Base-by-base conservation (phyloP, 2,113 vertebrate species). In the Ranitomeya imitator region DNA sequence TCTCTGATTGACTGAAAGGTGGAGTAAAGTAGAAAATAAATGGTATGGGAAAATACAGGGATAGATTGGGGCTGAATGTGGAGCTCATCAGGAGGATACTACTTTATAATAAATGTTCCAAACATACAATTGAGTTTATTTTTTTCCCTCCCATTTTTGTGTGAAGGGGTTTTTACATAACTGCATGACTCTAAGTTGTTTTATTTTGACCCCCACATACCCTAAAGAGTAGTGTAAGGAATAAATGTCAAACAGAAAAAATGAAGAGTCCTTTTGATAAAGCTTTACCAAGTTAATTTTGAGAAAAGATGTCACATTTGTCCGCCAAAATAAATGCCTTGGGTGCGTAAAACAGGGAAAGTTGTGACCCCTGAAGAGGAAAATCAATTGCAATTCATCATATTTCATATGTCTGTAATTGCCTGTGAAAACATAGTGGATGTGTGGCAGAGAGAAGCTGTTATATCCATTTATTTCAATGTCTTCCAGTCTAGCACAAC, bases 371-470 rank as follows among this genome's bases (percentile, higher is more conserved):
- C 92, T 92, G 69, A 54, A 90, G 92, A 84, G 93, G 86, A 95
- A 96, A 96, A 97, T 96, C 96, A 95, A 97, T 96, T 90, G 91
- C 92, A 92, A 95, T 96, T 97, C 97, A 96, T 97, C 97, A 96
- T 97, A 96, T 97, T 96, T 97, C 96, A 96, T 95, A 93, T 92
- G 94, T 92, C 95, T 93, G 85, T 96, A 96, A 97, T 96, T 96
- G 96, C 96, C 93, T 93, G 93, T 94, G 95, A 95, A 93, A 94
- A 93, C 92, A 90, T 88, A 91, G 93, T 90, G 90, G 94, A 76
- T 89, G 90, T 94, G 94, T 93, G 92, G 69, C n/a, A 73, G 54
- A 71, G n/a, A 55, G 45, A 63, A 16, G 52, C 80, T 61, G 21
- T 77, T 14, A 15, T 74, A 88, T 67, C 26, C 69, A 55, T 21